Percentiles rank a stretch among this genome's conserved stretches.
These are phyloP conservation scores for Gobiocypris rarus DNA, from an alignment of 2,113 vertebrate genomes.

Conservation along the genomic window DNA sequence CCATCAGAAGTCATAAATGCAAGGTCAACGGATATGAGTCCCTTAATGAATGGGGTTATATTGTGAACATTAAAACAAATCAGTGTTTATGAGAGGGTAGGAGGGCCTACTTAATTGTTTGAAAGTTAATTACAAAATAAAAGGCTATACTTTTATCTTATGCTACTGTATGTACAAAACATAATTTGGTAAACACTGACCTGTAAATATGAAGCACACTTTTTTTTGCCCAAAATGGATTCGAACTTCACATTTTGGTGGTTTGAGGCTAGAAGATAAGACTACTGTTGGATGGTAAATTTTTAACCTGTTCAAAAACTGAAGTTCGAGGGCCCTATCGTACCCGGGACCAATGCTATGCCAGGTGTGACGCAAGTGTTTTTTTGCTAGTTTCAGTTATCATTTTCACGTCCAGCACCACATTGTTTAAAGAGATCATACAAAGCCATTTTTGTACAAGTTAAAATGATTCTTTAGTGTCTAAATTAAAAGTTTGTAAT, in stretches of 20 bases:
- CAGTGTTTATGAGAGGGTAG: background rate
- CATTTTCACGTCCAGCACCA: no score
- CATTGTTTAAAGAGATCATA: no score
- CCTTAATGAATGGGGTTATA: background rate
- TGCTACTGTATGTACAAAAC: background rate
- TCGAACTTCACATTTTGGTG: background rate
- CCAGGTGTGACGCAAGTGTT: no score
- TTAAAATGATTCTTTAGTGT: no score
- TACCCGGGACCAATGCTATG: no score
- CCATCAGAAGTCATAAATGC: background rate
- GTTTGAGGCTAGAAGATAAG: background rate
- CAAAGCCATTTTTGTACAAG: no score
- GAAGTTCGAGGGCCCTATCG: no score
- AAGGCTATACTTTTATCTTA: background rate
- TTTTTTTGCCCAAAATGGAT: background rate
- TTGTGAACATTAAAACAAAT: constrained; percentile 4
- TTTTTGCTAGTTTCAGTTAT: no score
- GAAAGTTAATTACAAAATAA: constrained; percentile 10
- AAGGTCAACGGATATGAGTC: constrained; percentile 9
- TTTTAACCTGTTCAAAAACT: background rate
- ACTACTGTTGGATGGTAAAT: background rate
- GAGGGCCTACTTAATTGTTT: background rate
- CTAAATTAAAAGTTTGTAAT: no score
- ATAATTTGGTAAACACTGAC: background rate
- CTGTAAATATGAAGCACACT: background rate